A percentile compares a stretch with the other conserved stretches of the same genome.
phyloP scores from a whole-genome alignment of 1,140 invertebrate genomes.

The Drosophila micromelanica region DNA sequence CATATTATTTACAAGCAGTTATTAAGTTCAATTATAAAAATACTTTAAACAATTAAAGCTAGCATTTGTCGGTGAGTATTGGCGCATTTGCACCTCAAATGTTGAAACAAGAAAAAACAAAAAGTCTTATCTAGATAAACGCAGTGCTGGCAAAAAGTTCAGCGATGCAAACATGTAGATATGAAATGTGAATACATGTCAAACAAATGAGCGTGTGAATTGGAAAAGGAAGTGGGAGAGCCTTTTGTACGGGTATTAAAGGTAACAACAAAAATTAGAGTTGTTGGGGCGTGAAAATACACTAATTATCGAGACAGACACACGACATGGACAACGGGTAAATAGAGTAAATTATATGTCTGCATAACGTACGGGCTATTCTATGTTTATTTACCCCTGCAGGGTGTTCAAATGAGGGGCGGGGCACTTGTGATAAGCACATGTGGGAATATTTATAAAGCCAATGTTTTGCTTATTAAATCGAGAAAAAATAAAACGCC shows the following conservation, averaged over 20 bases:
- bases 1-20: too few relatives aligned
- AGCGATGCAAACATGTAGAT: slow-evolving; percentile 46
- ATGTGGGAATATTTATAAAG: background rate
- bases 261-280: slow-evolving; percentile 42
- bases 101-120: background rate
- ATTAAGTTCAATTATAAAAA: too few relatives aligned
- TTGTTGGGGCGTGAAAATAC: slow-evolving; percentile 58
- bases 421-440: background rate
- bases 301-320: slow-evolving; percentile 39
- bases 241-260: slow-evolving; percentile 22
- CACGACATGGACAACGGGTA: slow-evolving; percentile 19
- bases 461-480: slow-evolving; percentile 10
- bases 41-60: background rate
- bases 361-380: slow-evolving; percentile 21
- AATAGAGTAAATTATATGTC: slow-evolving; percentile 47
- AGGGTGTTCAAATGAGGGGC: background rate
- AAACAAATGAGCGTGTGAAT: slow-evolving; percentile 46
- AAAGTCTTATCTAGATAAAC: slow-evolving; percentile 13
- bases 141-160: slow-evolving; percentile 5
- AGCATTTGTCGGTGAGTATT: background rate
- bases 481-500: too few relatives aligned
- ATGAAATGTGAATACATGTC: slow-evolving; percentile 54
- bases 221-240: background rate
- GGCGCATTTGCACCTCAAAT: slow-evolving; percentile 3
- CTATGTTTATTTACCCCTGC: slow-evolving; percentile 1